These are phyloP conservation scores for Cylas formicarius DNA, from an alignment of 1,140 invertebrate genomes.

Conservation along the genomic window DNA sequence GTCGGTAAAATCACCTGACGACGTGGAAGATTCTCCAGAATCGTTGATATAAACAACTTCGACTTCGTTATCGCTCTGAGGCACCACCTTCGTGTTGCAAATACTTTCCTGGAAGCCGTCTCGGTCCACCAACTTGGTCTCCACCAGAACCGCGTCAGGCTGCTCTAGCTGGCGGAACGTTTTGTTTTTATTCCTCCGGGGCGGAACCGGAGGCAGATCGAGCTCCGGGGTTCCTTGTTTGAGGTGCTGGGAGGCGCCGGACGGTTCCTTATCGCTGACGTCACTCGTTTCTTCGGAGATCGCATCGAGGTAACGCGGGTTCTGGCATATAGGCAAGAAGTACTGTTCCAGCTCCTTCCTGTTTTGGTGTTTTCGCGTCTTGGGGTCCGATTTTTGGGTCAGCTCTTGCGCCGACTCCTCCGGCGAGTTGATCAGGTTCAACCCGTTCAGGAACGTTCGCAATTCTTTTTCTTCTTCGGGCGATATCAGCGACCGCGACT, in stretches of 20 bases:
- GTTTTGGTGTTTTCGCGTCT: constrained; percentile 45
- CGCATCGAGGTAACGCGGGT: constrained; percentile 55
- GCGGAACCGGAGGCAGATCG: constrained; percentile 13
- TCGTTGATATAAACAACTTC: constrained; percentile 20
- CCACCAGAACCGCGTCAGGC: constrained; percentile 24
- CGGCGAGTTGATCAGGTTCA: constrained; percentile 47
- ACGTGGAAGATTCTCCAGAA: constrained; percentile 17
- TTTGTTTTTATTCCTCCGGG: constrained; percentile 8
- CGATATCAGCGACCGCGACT: constrained; percentile 35
- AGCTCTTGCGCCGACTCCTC: constrained; percentile 29
- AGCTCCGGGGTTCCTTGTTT: constrained; percentile 32
- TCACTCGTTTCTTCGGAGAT: constrained; percentile 61
- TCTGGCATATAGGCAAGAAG: constrained; percentile 46
- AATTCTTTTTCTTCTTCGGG: constrained; percentile 45
- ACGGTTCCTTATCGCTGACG: constrained; percentile 44
- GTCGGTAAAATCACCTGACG: constrained; percentile 12
- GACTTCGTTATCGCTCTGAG: constrained; percentile 3
- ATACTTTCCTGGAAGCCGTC: constrained; percentile 3
- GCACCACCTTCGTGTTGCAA: constrained; percentile 6
- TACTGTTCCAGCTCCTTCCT: constrained; percentile 50
- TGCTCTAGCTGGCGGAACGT: neutral
- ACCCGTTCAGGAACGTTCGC: constrained; percentile 50
- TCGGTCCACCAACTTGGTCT: constrained; percentile 25
- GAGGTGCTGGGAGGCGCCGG: constrained; percentile 14
- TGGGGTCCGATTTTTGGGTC: constrained; percentile 29